These are phyloP conservation scores for Eupithecia subumbrata DNA, from an alignment of 2,888 invertebrate genomes.

Conservation along the genomic window DNA sequence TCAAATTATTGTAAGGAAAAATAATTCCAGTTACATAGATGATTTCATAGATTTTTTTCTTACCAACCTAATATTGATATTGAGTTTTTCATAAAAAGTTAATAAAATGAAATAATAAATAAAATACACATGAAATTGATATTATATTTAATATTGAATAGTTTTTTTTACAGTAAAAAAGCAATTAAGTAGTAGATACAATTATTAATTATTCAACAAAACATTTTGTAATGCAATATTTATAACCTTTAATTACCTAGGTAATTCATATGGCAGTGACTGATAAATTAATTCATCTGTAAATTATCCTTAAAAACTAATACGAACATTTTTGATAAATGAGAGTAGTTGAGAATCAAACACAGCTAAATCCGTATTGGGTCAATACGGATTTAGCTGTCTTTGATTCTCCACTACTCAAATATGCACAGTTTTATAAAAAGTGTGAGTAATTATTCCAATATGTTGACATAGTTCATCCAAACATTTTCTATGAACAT, in stretches of 20 bases:
- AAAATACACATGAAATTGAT: constrained; percentile 47
- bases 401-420: too few relatives aligned
- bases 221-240: constrained; percentile 36
- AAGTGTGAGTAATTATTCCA: constrained; percentile 15
- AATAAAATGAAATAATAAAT: too few relatives aligned
- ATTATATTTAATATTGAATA: constrained; percentile 44
- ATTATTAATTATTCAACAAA: constrained; percentile 38
- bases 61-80: not conserved
- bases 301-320: constrained; percentile 20
- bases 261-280: constrained; percentile 53
- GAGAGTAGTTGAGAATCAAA: too few relatives aligned
- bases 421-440: constrained; percentile 21
- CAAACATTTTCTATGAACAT: constrained; percentile 28
- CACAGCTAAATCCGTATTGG: too few relatives aligned
- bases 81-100: constrained; percentile 19
- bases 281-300: constrained; percentile 33
- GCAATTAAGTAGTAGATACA: not conserved
- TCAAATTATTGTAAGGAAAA: constrained; percentile 14
- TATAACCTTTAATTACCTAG: constrained; percentile 33
- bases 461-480: constrained; percentile 22
- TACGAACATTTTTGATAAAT: constrained; percentile 14
- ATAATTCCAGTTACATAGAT: not conserved
- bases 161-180: constrained; percentile 34
- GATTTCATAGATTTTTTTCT: not conserved
- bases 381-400: too few relatives aligned